These are phyloP conservation scores for Thecophora atra DNA, from an alignment of 2,888 invertebrate genomes.

Conservation along the genomic window DNA sequence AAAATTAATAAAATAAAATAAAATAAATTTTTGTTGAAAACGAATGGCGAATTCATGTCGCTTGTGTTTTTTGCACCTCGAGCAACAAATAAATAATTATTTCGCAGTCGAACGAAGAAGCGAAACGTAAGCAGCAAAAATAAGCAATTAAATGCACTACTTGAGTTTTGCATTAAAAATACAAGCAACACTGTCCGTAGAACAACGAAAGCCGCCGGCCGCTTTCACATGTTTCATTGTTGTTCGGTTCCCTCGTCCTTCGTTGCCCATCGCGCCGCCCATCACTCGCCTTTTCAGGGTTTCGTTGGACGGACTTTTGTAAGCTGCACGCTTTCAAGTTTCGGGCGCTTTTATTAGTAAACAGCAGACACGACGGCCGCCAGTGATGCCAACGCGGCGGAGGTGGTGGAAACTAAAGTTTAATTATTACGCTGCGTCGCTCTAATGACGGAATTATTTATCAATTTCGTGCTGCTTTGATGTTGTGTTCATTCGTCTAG, in stretches of 20 bases:
- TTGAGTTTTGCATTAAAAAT: constrained; percentile 19
- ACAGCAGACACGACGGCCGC: neutral
- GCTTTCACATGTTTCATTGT: constrained; percentile 3
- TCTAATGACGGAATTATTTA: constrained; percentile 35
- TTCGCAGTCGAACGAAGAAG: constrained; percentile 1
- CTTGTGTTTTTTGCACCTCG: constrained; percentile 30
- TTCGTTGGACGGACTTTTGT: neutral
- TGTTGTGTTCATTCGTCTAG: neutral
- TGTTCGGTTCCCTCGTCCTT: neutral
- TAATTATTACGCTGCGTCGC: constrained; percentile 13
- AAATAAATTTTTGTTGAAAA: neutral
- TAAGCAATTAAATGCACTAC: constrained; percentile 8
- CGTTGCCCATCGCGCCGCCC: neutral
- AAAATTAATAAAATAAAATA: neutral
- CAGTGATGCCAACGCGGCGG: neutral
- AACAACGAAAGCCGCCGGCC: constrained; percentile 10
- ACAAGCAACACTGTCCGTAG: constrained; percentile 1
- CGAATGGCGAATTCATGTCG: constrained; percentile 28
- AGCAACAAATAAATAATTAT: constrained; percentile 29
- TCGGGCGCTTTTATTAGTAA: neutral
- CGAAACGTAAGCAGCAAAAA: neutral
- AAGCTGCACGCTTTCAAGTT: too few species aligned
- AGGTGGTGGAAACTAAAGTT: neutral
- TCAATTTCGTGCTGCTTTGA: constrained; percentile 24
- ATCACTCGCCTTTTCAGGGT: neutral